Percentiles rank a stretch among this genome's conserved stretches.
These are phyloP conservation scores for Sebastiscus tertius DNA, from an alignment of 2,797 vertebrate genomes.

Conservation along the genomic window DNA sequence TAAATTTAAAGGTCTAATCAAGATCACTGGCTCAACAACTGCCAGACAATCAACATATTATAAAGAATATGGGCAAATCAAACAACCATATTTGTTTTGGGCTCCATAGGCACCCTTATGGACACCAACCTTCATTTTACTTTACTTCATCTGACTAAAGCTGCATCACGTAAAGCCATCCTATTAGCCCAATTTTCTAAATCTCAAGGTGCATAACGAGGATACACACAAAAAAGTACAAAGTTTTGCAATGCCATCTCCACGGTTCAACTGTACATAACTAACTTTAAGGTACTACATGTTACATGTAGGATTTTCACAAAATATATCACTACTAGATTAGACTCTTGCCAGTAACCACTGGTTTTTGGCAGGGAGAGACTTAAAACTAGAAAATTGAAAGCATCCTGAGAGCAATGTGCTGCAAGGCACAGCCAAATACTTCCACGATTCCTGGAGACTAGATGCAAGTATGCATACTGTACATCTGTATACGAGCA, in stretches of 20 bases:
- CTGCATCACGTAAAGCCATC: slow-evolving; percentile 55
- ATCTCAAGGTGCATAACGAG: slow-evolving; percentile 67
- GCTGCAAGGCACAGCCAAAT: slow-evolving; percentile 74
- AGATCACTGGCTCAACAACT: not conserved
- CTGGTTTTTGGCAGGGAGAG: slow-evolving; percentile 57
- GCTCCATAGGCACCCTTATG: not conserved
- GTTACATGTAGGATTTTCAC: slow-evolving; percentile 69
- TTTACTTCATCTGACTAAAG: slow-evolving; percentile 7
- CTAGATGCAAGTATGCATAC: slow-evolving; percentile 39
- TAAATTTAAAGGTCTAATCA: not conserved
- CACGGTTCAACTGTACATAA: slow-evolving; percentile 57
- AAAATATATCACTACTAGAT: slow-evolving; percentile 66
- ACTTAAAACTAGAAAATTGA: slow-evolving; percentile 61
- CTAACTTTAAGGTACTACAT: slow-evolving; percentile 60
- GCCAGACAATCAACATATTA: not conserved
- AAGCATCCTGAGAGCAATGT: slow-evolving; percentile 79
- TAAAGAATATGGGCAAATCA: not conserved
- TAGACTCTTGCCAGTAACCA: slow-evolving; percentile 49
- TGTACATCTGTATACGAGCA: slow-evolving; percentile 32
- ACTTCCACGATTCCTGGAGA: slow-evolving; percentile 39
- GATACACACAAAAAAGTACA: slow-evolving; percentile 63
- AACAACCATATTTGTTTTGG: not conserved
- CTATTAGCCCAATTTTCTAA: slow-evolving; percentile 15
- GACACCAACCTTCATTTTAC: not conserved
- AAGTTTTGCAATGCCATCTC: slow-evolving; percentile 60